Percentiles rank a stretch among this genome's conserved stretches.
These are phyloP conservation scores for Drosophila neotestacea DNA, from an alignment of 2,888 invertebrate genomes.

Conservation along the genomic window DNA sequence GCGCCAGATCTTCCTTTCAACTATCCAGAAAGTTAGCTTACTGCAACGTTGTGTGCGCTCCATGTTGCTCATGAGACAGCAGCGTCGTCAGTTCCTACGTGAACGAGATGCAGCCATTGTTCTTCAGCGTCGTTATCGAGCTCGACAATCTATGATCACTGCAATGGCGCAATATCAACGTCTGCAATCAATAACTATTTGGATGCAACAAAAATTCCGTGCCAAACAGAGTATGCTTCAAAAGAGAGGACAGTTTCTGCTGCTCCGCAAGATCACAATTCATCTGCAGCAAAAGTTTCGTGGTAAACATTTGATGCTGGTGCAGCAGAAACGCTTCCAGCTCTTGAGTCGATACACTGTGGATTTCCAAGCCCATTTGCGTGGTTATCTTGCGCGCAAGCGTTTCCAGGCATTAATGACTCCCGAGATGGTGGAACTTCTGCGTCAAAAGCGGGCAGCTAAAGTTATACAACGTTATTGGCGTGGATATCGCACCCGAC, in stretches of 20 bases:
- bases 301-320: slow-evolving; percentile 84
- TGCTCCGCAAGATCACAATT: slow-evolving; percentile 64
- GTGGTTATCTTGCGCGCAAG: slow-evolving; percentile 86
- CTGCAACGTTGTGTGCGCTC: slow-evolving; percentile 85
- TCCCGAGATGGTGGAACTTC: slow-evolving; percentile 85
- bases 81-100: slow-evolving; percentile 41
- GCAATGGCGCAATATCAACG: slow-evolving; percentile 75
- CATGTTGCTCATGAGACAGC: slow-evolving; percentile 38
- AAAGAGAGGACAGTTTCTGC: slow-evolving; percentile 58
- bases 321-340: slow-evolving; percentile 76
- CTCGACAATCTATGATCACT: slow-evolving; percentile 71
- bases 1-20: slow-evolving; percentile 45
- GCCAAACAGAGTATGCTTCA: slow-evolving; percentile 71
- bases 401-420: slow-evolving; percentile 86
- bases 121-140: slow-evolving; percentile 85
- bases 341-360: slow-evolving; percentile 50
- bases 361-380: slow-evolving; percentile 83
- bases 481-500: slow-evolving; percentile 86
- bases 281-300: slow-evolving; percentile 85
- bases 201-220: slow-evolving; percentile 81
- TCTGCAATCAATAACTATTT: slow-evolving; percentile 74
- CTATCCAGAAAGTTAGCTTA: slow-evolving; percentile 33
- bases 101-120: slow-evolving; percentile 37
- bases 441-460: slow-evolving; percentile 86
- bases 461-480: slow-evolving; percentile 88